phyloP scores from a whole-genome alignment of 2,888 invertebrate genomes.

The Agrochola lychnidis region DNA sequence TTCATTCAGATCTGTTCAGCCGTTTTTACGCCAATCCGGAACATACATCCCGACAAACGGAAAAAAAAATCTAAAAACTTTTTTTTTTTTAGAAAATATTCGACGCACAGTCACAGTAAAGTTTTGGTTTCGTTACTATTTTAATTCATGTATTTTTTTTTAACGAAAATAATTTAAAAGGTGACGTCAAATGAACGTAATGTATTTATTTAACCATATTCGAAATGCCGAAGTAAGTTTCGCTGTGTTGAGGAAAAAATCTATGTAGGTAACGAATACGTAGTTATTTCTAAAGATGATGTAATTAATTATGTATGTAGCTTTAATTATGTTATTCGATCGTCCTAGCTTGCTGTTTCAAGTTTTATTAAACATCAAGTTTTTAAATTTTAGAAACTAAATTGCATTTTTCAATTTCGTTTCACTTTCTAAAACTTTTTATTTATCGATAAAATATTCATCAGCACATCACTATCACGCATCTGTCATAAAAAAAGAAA shows the following conservation, averaged over 20 bases:
- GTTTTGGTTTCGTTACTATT: no score
- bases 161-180: neutral
- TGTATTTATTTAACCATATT: constrained; percentile 25
- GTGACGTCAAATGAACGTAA: neutral
- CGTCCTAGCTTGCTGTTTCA: neutral
- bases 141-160: neutral
- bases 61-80: neutral
- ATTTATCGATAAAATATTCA: constrained; percentile 17
- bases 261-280: constrained; percentile 15
- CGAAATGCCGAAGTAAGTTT: constrained; percentile 32
- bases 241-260: constrained; percentile 37
- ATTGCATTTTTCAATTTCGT: neutral
- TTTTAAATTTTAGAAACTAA: neutral
- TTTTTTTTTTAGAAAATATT: neutral
- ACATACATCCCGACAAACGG: neutral
- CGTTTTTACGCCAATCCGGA: neutral
- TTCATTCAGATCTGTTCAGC: neutral
- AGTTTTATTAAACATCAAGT: neutral
- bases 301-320: constrained; percentile 55
- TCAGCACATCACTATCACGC: constrained; percentile 28
- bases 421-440: constrained; percentile 34
- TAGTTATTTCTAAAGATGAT: constrained; percentile 52
- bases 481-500: constrained; percentile 26
- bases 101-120: neutral
- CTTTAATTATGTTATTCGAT: constrained; percentile 39